Evolutionary conservation across 2,113 vertebrate genomes (phyloP).

Genomic region (Protobothrops flavoviridis): DNA sequence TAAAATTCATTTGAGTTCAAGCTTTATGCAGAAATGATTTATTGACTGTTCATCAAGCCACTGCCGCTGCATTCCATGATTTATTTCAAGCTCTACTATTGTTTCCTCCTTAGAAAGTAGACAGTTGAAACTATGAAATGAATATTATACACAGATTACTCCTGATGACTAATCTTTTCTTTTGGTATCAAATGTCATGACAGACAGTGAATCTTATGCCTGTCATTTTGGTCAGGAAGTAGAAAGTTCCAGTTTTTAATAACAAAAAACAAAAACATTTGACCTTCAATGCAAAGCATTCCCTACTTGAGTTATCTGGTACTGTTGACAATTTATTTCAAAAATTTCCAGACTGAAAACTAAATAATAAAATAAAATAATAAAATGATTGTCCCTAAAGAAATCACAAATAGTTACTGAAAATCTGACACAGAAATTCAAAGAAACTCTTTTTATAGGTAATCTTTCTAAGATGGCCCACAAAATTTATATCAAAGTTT

Average conservation of each 20-base stretch:
- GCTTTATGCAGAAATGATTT: slow-evolving; percentile 48
- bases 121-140: slow-evolving; percentile 41
- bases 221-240: not conserved
- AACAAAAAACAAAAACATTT: not conserved
- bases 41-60: slow-evolving; percentile 61
- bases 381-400: not conserved
- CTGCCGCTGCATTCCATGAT: slow-evolving; percentile 47
- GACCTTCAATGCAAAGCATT: not conserved
- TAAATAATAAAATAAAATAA: not conserved
- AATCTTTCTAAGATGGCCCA: not conserved
- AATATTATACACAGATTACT: slow-evolving; percentile 14
- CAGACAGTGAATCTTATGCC: not conserved
- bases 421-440: not conserved
- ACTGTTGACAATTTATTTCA: not conserved
- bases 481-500: not conserved
- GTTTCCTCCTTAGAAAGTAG: slow-evolving; percentile 28
- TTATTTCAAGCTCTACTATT: slow-evolving; percentile 34
- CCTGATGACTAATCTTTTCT: slow-evolving; percentile 47
- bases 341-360: not conserved
- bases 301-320: not conserved
- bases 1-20: slow-evolving; percentile 14
- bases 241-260: not conserved
- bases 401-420: not conserved
- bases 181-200: not conserved
- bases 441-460: not conserved